Conservation (phyloP, 2,113 vertebrate species). For the Prionailurus viverrinus region DNA sequence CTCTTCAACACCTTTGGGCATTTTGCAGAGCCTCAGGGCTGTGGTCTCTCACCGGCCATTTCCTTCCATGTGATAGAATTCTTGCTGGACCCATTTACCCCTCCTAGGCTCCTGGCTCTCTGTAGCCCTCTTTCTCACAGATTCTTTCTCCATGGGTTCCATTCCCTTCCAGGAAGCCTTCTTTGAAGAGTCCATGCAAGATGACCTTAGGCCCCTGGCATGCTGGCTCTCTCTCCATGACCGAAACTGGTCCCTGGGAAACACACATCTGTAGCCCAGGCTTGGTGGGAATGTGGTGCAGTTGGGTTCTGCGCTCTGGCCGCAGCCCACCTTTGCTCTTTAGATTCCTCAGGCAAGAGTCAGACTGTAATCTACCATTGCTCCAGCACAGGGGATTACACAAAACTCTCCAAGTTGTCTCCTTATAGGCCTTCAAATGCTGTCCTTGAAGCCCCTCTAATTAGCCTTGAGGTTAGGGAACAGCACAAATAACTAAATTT, state of each 20-base stretch:
- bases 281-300: neutral
- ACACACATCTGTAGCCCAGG: neutral
- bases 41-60: neutral
- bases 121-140: neutral
- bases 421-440: neutral
- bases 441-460: neutral
- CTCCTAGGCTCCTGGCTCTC: neutral
- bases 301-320: neutral
- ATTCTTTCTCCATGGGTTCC: neutral
- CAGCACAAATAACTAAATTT: neutral
- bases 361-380: neutral
- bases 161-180: neutral
- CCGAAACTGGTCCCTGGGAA: neutral
- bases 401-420: neutral
- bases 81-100: rapidly evolving
- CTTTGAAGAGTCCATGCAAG: neutral
- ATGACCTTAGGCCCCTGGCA: neutral
- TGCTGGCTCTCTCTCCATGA: rapidly evolving
- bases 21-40: rapidly evolving
- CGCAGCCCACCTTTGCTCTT: neutral
- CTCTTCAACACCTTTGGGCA: rapidly evolving
- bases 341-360: neutral
- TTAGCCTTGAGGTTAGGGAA: neutral
- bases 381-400: neutral
- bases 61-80: neutral